Evolutionary conservation across 2,888 invertebrate species (phyloP).

Genomic region (Abscondita cerata): DNA sequence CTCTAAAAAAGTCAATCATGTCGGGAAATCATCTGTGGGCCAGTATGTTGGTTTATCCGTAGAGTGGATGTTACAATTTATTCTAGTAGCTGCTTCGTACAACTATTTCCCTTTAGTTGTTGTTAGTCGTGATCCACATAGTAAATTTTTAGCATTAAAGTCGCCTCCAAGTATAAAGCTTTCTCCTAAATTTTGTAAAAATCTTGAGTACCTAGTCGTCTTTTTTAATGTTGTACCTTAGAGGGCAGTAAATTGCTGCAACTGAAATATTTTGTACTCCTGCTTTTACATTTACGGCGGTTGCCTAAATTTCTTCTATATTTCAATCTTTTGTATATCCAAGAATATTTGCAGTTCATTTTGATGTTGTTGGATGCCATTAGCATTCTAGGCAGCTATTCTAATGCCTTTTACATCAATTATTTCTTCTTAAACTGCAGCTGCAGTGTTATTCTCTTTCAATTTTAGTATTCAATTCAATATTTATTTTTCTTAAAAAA

Average conservation of each 20-base stretch:
- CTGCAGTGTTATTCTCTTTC: slow-evolving; percentile 3
- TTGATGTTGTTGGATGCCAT: slow-evolving; percentile 11
- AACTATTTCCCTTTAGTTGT: neutral
- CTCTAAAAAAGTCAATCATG: too few species aligned
- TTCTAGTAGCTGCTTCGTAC: neutral
- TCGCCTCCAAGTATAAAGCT: neutral
- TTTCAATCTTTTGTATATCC: slow-evolving; percentile 8
- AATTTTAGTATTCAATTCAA: slow-evolving; percentile 4
- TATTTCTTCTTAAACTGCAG: slow-evolving; percentile 2
- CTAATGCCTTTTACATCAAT: neutral
- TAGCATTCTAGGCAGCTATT: slow-evolving; percentile 4
- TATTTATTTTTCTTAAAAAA: too few species aligned
- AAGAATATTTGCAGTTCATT: slow-evolving; percentile 10
- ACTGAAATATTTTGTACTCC: neutral
- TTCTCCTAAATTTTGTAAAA: neutral
- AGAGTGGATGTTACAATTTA: neutral
- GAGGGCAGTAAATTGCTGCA: neutral
- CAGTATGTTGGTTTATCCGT: neutral
- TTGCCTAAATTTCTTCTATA: neutral
- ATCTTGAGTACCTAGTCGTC: too few species aligned
- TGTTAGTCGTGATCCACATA: neutral
- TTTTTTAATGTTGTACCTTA: neutral
- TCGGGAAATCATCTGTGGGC: too few species aligned
- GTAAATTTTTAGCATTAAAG: neutral
- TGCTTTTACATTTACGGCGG: neutral